Evolutionary conservation across 1,140 invertebrate species (phyloP).

Genomic region (Drosophila arawakana): DNA sequence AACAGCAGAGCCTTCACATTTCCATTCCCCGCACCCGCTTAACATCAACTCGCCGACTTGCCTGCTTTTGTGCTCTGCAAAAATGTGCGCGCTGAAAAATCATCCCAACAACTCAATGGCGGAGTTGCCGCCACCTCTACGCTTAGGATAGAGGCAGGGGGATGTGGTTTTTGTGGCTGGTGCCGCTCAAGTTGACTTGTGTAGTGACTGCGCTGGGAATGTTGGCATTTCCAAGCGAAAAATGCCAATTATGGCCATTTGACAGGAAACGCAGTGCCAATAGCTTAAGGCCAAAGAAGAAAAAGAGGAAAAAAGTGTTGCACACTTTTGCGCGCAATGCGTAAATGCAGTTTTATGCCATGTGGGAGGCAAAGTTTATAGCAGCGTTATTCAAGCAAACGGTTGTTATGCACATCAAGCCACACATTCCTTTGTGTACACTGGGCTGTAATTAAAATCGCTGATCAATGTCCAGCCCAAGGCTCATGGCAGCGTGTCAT

Average conservation of each 20-base stretch:
- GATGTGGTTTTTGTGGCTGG: constrained; percentile 31
- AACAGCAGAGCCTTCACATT: constrained; percentile 43
- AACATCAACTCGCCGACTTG: too few relatives aligned
- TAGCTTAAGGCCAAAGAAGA: constrained; percentile 29
- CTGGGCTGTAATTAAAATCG: too few relatives aligned
- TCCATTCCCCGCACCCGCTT: not conserved
- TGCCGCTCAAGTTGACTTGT: constrained; percentile 41
- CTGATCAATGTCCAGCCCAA: too few relatives aligned
- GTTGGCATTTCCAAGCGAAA: constrained; percentile 40
- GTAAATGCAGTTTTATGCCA: constrained; percentile 27
- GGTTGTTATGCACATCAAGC: not conserved
- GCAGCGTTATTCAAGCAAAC: constrained; percentile 31
- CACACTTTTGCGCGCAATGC: constrained; percentile 57
- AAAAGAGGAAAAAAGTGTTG: constrained; percentile 29
- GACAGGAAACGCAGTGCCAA: constrained; percentile 45
- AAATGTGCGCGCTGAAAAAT: constrained; percentile 67
- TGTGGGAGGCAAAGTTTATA: constrained; percentile 11
- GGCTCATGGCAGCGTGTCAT: too few relatives aligned
- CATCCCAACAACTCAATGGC: constrained; percentile 19
- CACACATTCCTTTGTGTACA: not conserved
- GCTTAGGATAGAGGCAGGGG: not conserved
- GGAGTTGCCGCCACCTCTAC: not conserved
- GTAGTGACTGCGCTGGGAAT: constrained; percentile 45
- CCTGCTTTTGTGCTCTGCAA: constrained; percentile 11
- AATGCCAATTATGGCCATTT: constrained; percentile 72